phyloP scores from a whole-genome alignment of 2,888 invertebrate genomes.

The Drosophila helvetica region DNA sequence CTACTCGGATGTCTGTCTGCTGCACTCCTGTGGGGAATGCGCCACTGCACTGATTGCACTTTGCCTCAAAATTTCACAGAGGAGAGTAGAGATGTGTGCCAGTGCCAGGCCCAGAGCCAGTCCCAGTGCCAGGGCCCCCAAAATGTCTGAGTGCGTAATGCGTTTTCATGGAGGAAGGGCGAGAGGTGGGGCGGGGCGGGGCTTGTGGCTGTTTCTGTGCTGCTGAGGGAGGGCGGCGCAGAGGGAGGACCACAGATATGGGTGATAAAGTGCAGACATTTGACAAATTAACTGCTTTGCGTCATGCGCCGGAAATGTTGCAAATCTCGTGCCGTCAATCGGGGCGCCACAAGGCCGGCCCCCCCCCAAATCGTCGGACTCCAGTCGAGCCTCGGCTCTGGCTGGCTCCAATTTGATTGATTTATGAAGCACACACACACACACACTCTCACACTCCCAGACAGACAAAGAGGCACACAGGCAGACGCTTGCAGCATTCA shows the following conservation, averaged over 20 bases:
- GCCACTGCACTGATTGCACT: slow-evolving; percentile 77
- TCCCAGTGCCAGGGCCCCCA: slow-evolving; percentile 17
- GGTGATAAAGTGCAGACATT: slow-evolving; percentile 80
- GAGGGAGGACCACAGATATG: slow-evolving; percentile 55
- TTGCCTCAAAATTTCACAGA: slow-evolving; percentile 77
- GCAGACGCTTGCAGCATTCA: neutral
- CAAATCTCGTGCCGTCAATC: slow-evolving; percentile 56
- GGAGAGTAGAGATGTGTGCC: no score
- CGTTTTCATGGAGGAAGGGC: slow-evolving; percentile 59
- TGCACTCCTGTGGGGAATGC: slow-evolving; percentile 69
- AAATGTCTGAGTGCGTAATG: slow-evolving; percentile 78
- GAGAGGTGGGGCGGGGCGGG: neutral
- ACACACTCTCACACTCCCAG: neutral
- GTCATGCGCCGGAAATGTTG: slow-evolving; percentile 70
- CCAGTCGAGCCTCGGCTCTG: neutral
- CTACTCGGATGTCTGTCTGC: slow-evolving; percentile 21
- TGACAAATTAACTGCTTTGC: slow-evolving; percentile 80
- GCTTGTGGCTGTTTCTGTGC: neutral
- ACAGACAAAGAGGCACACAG: neutral
- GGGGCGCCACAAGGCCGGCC: slow-evolving; percentile 8
- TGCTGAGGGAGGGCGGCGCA: neutral
- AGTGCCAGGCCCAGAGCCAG: neutral
- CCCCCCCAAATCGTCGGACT: slow-evolving; percentile 17
- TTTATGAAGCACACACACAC: slow-evolving; percentile 55
- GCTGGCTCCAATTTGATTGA: slow-evolving; percentile 62